These are phyloP conservation scores for Pseudococcus jackbeardsleyi DNA, from an alignment of 2,888 invertebrate genomes.

Conservation along the genomic window DNA sequence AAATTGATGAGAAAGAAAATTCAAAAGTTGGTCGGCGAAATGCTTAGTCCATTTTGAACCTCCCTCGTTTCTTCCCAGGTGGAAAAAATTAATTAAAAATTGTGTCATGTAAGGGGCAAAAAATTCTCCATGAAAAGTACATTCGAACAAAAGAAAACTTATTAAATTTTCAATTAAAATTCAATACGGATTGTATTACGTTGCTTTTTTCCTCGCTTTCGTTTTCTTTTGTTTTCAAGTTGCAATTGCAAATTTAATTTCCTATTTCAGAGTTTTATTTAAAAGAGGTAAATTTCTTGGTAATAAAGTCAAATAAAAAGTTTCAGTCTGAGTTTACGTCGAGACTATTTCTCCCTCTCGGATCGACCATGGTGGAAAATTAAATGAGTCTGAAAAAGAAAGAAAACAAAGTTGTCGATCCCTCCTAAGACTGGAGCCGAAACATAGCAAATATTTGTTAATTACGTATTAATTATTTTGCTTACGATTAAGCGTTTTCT, in stretches of 20 bases:
- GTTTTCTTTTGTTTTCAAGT: not conserved
- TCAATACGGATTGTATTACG: not conserved
- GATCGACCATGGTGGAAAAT: not conserved
- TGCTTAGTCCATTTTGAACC: no score
- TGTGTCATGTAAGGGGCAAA: not conserved
- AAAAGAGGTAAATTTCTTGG: not conserved
- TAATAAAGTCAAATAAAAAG: conserved; percentile 18
- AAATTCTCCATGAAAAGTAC: not conserved
- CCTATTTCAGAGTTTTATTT: not conserved
- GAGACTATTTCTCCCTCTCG: not conserved
- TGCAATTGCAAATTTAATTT: conserved; percentile 9
- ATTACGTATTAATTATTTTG: conserved; percentile 7
- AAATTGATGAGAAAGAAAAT: not conserved
- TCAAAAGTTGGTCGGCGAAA: no score
- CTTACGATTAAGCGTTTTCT: not conserved
- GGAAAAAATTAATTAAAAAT: not conserved
- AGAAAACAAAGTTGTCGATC: not conserved
- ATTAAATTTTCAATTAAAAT: conserved; percentile 26
- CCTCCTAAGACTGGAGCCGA: not conserved
- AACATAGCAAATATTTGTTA: not conserved
- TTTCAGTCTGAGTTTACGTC: not conserved
- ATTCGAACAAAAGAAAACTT: not conserved
- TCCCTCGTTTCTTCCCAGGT: not conserved
- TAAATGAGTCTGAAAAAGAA: not conserved
- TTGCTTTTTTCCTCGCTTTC: not conserved